Evolutionary conservation across 2,888 invertebrate species (phyloP).

Genomic region (Dusona sp.): DNA sequence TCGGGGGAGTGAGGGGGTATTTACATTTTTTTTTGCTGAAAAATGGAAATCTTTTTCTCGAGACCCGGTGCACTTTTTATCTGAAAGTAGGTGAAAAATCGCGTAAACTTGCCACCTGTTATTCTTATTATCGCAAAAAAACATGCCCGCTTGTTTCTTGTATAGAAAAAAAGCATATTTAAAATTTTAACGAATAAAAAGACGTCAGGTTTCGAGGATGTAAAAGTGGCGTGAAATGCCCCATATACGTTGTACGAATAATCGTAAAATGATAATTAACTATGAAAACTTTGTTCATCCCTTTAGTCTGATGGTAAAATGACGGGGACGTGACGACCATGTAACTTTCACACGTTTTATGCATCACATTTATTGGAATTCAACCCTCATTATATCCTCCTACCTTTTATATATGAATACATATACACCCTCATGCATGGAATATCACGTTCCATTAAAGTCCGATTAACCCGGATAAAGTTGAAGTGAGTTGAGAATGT

Average conservation of each 20-base stretch:
- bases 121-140: no score
- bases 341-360: conserved; percentile 56
- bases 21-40: no score
- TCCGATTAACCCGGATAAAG: conserved; percentile 69
- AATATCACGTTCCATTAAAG: conserved; percentile 68
- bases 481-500: conserved; percentile 57
- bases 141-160: no score
- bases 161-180: no score
- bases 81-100: no score
- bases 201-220: no score
- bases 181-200: no score
- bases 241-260: conserved; percentile 55
- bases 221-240: no score
- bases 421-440: conserved; percentile 36
- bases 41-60: no score
- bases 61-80: no score
- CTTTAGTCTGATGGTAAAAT: conserved; percentile 39
- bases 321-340: conserved; percentile 52
- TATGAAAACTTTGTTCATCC: conserved; percentile 63
- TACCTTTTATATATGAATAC: neutral
- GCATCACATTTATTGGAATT: conserved; percentile 41
- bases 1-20: no score
- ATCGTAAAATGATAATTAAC: conserved; percentile 67
- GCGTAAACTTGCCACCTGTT: no score
- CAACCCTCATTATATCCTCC: conserved; percentile 27